Evolutionary conservation across 1,140 invertebrate species (phyloP), one percentile per base, ranked within the genome.

Genomic region (Muscidifurax raptorellus): DNA sequence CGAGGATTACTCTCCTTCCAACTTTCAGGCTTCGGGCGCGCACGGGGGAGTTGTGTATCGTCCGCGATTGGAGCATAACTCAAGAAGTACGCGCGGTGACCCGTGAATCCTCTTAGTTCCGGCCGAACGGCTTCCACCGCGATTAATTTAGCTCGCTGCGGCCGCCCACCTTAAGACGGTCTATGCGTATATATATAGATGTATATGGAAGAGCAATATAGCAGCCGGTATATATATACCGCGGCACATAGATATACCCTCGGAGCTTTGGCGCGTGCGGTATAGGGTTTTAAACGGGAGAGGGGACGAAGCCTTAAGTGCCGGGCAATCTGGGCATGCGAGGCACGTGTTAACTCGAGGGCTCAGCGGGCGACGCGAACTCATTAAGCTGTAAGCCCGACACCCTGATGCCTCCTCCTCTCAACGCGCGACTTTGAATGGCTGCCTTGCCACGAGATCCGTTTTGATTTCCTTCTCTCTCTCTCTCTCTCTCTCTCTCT

Each of bases 91-190:
- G 86, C 79, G 82, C 85, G 87, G 87, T 87, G 86, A 90, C 84
- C 86, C 87, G 88, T 88, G 87, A 90, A 89, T 88, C 87, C 87
- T 87, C 87, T 88, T 87, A 87, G 87, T 87, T 89, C 75, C 85
- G 40, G 83, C 85, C 67, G 87, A 89, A 85, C 80, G 86, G 87
- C 83, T 87, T 80, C 87, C 72, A 80, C 87, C 85, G 87, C 87
- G 87, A 90, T 90, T 90, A 89, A 88, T 90, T 89, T 88, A 88
- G 86, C 86, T 87, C n/a, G 22, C 64, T 66, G 6, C 10, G n/a
- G n/a, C 64, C 86, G 86, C 84, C 86, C 85, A 87, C 86, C 82
- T 82, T 75, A 69, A 66, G 71, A 81, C 36, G 72, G 5, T 52
- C 52, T 72, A 72, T 27, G 44, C 25, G 30, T 52, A 59, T 59